Conservation (phyloP, 2,797 vertebrate species). For the Ispidina lecontei region DNA sequence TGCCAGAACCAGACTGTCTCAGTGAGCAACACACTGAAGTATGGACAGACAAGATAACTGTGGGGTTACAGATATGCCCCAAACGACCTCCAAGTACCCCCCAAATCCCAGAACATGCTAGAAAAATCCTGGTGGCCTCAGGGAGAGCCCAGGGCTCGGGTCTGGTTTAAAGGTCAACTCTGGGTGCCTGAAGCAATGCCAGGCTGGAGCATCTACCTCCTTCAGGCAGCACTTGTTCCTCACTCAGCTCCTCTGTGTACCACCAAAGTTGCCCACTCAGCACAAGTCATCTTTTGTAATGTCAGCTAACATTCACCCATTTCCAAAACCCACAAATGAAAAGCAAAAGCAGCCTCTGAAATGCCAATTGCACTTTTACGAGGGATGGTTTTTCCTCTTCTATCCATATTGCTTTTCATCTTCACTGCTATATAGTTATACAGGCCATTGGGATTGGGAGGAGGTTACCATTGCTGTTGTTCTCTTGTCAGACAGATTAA, state of each 20-base stretch:
- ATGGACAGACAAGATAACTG: background rate
- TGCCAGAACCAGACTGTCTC: background rate
- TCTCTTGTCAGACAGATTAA: conserved; percentile 1
- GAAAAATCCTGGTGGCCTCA: background rate
- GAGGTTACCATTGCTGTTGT: background rate
- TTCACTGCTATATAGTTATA: background rate
- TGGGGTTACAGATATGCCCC: background rate
- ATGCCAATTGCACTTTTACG: background rate
- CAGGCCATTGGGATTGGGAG: accelerated
- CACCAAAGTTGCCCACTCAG: background rate
- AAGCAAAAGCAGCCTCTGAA: conserved; percentile 6
- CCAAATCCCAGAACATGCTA: background rate
- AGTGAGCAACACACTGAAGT: background rate
- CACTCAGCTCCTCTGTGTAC: background rate
- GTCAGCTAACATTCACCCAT: background rate
- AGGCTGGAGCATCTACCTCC: background rate
- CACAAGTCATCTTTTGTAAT: background rate
- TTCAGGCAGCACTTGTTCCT: background rate
- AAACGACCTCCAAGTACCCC: background rate
- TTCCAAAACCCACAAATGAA: background rate
- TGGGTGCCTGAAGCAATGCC: background rate
- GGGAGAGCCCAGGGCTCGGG: background rate
- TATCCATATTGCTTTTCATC: background rate
- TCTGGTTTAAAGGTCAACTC: background rate
- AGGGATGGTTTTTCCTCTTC: background rate